Evolutionary conservation across 2,797 vertebrate species (phyloP), one percentile per base, ranked within the genome.

Genomic region (Crax fasciolata): DNA sequence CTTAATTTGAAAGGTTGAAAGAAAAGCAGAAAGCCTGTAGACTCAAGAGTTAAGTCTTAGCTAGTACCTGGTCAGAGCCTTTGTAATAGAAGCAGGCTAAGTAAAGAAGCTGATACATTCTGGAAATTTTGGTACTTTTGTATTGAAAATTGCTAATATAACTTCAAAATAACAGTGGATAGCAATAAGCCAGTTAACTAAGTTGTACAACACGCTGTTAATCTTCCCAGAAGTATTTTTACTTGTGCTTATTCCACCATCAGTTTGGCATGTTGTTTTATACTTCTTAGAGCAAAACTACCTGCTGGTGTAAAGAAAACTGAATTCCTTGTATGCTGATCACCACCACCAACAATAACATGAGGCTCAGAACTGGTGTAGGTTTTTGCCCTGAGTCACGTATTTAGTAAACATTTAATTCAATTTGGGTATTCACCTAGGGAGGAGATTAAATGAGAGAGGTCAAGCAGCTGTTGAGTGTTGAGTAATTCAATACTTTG

Each of bases 391-490:
- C 81, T 52, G 73, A 82, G 55, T 95, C 76, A 76, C 44, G 54
- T 94, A 35, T 94, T 94, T 81, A 95, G 92, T 84, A 89, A 41
- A 72, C 72, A 90, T 95, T 94, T 96, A 95, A 97, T 97, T 97
- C 95, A 96, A 95, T 46, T 74, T 92, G 84, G 59, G 72, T 90
- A 91, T 92, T 93, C 93, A 89, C 96, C 91, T 95, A 57, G 44
- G 93, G 94, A 83, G 39, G 15, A 90, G 95, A 89, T 79, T 93
- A 81, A 95, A 90, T 89, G 86, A 93, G 88, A 87, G 93, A 96
- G 97, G 98, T 98, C 97, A 97, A 95, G 96, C 94, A 97, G 96
- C 97, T 95, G 91, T 95, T 94, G 89, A 93, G 94, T 94, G 81
- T 87, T 84, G 91, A 83, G 98, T 97, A 97, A 98, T 92, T 93